A percentile compares a stretch with the other conserved stretches of the same genome.
Conservation (phyloP, 2,113 vertebrate genomes). For the Parotia lawesii region DNA sequence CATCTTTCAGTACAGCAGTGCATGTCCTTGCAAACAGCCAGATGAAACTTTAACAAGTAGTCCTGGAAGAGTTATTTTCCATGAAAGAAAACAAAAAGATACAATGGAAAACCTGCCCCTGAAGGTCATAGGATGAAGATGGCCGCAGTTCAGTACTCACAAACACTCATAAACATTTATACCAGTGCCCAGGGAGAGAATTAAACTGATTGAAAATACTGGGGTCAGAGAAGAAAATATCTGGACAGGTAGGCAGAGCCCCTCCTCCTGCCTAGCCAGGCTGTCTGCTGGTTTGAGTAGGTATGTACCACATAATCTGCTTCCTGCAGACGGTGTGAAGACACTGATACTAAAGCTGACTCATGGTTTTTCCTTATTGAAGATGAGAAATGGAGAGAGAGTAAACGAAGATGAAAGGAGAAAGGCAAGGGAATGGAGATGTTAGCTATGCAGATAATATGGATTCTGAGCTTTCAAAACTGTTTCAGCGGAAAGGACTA, state of each 20-base stretch:
- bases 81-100: neutral
- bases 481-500: neutral
- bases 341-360: constrained; percentile 24
- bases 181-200: neutral
- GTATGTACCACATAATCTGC: constrained; percentile 16
- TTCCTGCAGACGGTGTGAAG: constrained; percentile 23
- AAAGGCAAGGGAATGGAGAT: constrained; percentile 22
- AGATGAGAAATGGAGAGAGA: constrained; percentile 4
- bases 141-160: neutral
- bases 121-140: neutral
- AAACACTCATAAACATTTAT: neutral
- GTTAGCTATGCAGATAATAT: constrained; percentile 39
- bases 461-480: constrained; percentile 22
- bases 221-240: neutral
- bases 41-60: neutral
- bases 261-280: neutral
- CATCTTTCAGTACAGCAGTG: constrained; percentile 11
- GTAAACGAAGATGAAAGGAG: constrained; percentile 47
- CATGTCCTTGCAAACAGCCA: neutral
- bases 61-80: constrained; percentile 2
- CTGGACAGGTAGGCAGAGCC: neutral
- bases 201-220: neutral
- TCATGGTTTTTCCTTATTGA: constrained; percentile 21
- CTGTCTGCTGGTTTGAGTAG: neutral
- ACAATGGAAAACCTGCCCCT: neutral